A percentile compares a stretch with the other conserved stretches of the same genome.
Evolutionary conservation across 2,888 invertebrate species (phyloP).

Genomic region (Opisthograptis luteolata): DNA sequence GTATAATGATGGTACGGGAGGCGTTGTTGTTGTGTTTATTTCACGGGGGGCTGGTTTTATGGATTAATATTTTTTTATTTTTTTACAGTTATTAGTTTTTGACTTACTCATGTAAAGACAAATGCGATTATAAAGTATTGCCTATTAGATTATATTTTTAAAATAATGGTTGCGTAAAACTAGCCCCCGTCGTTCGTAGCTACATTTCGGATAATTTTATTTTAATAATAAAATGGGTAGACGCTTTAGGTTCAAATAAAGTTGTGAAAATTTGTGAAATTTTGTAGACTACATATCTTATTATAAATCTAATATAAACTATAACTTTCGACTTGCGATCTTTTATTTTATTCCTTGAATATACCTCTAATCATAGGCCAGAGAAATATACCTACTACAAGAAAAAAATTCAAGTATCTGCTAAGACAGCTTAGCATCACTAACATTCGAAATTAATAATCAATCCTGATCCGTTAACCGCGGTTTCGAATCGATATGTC

Average conservation of each 20-base stretch:
- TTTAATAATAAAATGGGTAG: slow-evolving; percentile 84
- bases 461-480: too few relatives aligned
- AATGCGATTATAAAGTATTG: slow-evolving; percentile 76
- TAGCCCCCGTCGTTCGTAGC: slow-evolving; percentile 76
- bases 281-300: slow-evolving; percentile 85
- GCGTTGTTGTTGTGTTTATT: slow-evolving; percentile 57
- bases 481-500: too few relatives aligned
- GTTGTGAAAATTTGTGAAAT: slow-evolving; percentile 85
- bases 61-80: slow-evolving; percentile 84
- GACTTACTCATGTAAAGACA: slow-evolving; percentile 79
- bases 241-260: slow-evolving; percentile 84
- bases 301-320: slow-evolving; percentile 85
- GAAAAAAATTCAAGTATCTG: too few relatives aligned
- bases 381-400: not conserved
- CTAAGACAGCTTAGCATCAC: too few relatives aligned
- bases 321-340: slow-evolving; percentile 77
- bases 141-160: slow-evolving; percentile 85
- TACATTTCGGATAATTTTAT: slow-evolving; percentile 83
- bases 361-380: not conserved
- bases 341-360: slow-evolving; percentile 61
- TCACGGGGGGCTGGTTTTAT: slow-evolving; percentile 78
- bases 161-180: slow-evolving; percentile 81
- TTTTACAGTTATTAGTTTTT: slow-evolving; percentile 84
- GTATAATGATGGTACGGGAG: slow-evolving; percentile 70
- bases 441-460: too few relatives aligned